Conservation (phyloP, 2,113 vertebrate genomes). For the Anhinga anhinga region DNA sequence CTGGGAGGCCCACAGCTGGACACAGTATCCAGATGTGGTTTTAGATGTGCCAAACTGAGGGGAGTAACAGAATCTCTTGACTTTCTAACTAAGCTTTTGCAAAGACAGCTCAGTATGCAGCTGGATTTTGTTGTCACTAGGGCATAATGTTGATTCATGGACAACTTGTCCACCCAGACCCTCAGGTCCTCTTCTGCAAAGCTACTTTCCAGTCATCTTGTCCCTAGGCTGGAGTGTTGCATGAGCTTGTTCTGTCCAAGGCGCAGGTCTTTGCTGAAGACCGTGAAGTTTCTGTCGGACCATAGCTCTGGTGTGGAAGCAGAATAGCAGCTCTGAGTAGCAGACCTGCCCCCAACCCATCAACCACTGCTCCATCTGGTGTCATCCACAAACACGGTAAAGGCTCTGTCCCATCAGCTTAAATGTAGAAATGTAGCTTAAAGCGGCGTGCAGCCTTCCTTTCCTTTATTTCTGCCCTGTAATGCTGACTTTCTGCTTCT, state of each 20-base stretch:
- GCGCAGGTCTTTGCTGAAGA: background rate
- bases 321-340: background rate
- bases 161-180: background rate
- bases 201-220: background rate
- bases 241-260: background rate
- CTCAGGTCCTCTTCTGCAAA: background rate
- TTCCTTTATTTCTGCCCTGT: background rate
- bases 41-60: background rate
- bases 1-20: background rate
- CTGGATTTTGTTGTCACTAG: background rate
- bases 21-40: background rate
- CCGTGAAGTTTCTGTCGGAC: background rate
- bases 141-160: background rate
- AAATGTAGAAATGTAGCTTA: background rate
- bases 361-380: background rate
- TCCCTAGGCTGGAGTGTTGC: background rate
- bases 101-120: background rate
- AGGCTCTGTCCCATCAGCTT: background rate
- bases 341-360: background rate
- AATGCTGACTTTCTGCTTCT: background rate
- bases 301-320: background rate
- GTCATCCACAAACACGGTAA: background rate
- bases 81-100: background rate
- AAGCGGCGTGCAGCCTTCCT: background rate
- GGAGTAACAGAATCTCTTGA: background rate